Evolutionary conservation across 1,140 invertebrate species (phyloP).

Genomic region (Brachionus paranguensis): DNA sequence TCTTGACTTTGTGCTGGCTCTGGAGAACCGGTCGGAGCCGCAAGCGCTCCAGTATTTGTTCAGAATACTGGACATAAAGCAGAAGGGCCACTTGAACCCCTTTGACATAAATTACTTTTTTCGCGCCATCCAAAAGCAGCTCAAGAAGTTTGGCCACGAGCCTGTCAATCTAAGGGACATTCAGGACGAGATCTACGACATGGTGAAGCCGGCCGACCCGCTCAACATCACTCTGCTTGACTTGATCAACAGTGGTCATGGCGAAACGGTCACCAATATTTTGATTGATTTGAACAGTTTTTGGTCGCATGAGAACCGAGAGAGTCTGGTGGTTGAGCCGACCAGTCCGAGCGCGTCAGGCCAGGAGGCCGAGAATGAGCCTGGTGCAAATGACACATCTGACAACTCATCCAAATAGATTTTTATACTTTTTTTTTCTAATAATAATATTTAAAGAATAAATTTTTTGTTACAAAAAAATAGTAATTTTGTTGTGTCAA

Average conservation of each 20-base stretch:
- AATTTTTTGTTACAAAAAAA: neutral
- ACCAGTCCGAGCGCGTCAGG: constrained; percentile 4
- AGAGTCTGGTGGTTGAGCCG: constrained; percentile 59
- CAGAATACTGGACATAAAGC: constrained; percentile 80
- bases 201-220: constrained; percentile 82
- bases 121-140: constrained; percentile 78
- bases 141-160: constrained; percentile 74
- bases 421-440: neutral
- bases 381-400: neutral
- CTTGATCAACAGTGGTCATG: constrained; percentile 72
- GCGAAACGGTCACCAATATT: constrained; percentile 85
- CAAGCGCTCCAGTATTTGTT: constrained; percentile 86
- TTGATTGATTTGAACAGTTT: constrained; percentile 91
- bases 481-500: neutral
- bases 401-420: neutral
- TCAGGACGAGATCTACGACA: constrained; percentile 95
- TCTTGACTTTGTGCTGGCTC: constrained; percentile 82
- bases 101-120: constrained; percentile 90
- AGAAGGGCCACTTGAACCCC: constrained; percentile 76
- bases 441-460: neutral
- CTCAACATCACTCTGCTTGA: constrained; percentile 79
- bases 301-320: constrained; percentile 88
- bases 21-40: constrained; percentile 84
- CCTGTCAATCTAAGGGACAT: constrained; percentile 64
- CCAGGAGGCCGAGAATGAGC: neutral